These are phyloP conservation scores for Asteroscopus sphinx DNA, from an alignment of 2,888 invertebrate species.

Conservation along the genomic window DNA sequence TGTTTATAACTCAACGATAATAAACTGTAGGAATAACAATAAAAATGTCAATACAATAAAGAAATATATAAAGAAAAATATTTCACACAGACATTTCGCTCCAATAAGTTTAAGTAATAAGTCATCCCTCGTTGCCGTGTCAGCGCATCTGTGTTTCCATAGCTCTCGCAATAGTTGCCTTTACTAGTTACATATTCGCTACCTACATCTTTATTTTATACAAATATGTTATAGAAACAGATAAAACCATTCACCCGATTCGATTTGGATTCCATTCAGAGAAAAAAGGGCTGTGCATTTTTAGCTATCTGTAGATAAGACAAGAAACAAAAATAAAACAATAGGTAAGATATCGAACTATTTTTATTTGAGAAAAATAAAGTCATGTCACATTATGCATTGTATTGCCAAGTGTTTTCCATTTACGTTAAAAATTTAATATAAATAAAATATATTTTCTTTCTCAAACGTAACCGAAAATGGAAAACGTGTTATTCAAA, in stretches of 20 bases:
- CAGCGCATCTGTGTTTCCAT: conserved; percentile 56
- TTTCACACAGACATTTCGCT: conserved; percentile 44
- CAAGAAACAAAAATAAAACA: background rate
- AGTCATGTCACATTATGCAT: too few relatives aligned
- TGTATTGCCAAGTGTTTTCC: conserved; percentile 5
- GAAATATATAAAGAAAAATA: background rate
- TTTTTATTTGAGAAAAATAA: too few relatives aligned
- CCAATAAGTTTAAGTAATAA: conserved; percentile 63
- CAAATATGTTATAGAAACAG: background rate
- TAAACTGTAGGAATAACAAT: background rate
- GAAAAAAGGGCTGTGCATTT: too few relatives aligned
- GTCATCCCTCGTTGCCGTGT: conserved; percentile 60
- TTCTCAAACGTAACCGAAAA: conserved; percentile 5
- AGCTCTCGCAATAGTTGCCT: conserved; percentile 37
- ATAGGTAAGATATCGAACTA: too few relatives aligned
- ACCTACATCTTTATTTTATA: conserved; percentile 5
- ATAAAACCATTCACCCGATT: too few relatives aligned
- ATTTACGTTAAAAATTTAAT: conserved; percentile 24
- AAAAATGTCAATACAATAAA: background rate
- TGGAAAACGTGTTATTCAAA: conserved; percentile 20
- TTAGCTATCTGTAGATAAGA: too few relatives aligned
- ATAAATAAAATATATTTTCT: conserved; percentile 16
- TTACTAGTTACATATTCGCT: conserved; percentile 25
- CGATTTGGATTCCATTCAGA: too few relatives aligned
- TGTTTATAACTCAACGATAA: background rate